Evolutionary conservation across 2,797 vertebrate species (phyloP), one percentile per base, ranked within the genome.

Genomic region (Urosaurus nigricauda): DNA sequence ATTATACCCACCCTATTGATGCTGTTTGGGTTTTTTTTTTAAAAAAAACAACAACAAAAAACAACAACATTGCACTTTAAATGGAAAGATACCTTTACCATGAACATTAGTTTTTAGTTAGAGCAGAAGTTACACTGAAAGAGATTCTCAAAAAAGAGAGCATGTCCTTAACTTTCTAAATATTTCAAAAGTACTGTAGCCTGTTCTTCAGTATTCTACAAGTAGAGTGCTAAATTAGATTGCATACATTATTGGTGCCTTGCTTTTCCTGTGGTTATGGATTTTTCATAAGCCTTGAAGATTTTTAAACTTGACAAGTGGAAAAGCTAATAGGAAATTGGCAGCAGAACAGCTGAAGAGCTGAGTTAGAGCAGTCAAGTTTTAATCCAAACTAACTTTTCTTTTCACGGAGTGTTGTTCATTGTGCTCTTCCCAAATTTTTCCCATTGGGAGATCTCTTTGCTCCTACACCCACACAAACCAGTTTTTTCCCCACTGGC

Each of bases 211-310:
- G 4, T 26, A 68, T 75, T 77, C 26, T 21, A 40, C 26, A 77
- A 68, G 60, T n/a, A 73, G 58, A 82, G 37, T 51, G 24, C 71
- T 74, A 60, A 86, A 89, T 75, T 65, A 81, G 84, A 86, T 35
- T 88, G 81, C 74, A 79, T 79, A 40, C 81, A 84, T 83, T 88
- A 77, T 70, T 35, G 82, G 82, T 47, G 63, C 79, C 84, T 70
- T 75, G 70, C 37, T 77, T 75, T 77, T 47, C 75, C 47, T 43
- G 35, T 63, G 84, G 68, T 26, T 75, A 63, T 32, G 43, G 75
- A 29, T 81, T 82, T 89, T 86, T 89, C 71, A 68, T 83, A 77
- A 86, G 60, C 73, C 85, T 89, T 83, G 47, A 80, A 77, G 71
- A 82, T 75, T 83, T 82, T 86, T 56, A 82, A 86, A 70, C 32